A percentile compares a stretch with the other conserved stretches of the same genome.
These are phyloP conservation scores for Synchiropus splendidus DNA, from an alignment of 2,113 vertebrate species.

Conservation along the genomic window DNA sequence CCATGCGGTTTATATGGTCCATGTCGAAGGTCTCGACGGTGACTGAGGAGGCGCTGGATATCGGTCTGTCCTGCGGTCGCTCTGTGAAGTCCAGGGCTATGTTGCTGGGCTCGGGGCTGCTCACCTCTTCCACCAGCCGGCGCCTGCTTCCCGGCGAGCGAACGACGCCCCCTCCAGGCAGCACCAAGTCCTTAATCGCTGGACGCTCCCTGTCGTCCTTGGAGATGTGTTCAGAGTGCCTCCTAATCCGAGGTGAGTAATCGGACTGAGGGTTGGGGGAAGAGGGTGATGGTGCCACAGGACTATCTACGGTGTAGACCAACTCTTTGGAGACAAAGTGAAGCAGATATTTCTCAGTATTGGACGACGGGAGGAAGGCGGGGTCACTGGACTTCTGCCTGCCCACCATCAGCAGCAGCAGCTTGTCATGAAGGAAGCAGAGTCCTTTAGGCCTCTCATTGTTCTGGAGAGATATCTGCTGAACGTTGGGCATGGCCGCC, in stretches of 20 bases:
- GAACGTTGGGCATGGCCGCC: conserved; percentile 76
- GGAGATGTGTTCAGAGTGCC: conserved; percentile 64
- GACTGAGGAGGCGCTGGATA: conserved; percentile 52
- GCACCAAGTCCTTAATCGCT: conserved; percentile 67
- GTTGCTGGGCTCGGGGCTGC: conserved; percentile 65
- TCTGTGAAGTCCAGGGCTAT: conserved; percentile 73
- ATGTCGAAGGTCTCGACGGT: conserved; percentile 58
- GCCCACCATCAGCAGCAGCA: conserved; percentile 83
- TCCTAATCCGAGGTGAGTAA: conserved; percentile 61
- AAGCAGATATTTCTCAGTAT: conserved; percentile 81
- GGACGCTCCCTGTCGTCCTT: conserved; percentile 45
- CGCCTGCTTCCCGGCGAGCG: conserved; percentile 62
- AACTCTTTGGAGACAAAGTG: conserved; percentile 73
- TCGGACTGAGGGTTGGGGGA: conserved; percentile 35
- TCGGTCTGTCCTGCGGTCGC: conserved; percentile 60
- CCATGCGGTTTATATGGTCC: conserved; percentile 54
- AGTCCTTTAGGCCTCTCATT: conserved; percentile 87
- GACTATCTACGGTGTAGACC: conserved; percentile 49
- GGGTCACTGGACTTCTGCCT: conserved; percentile 77
- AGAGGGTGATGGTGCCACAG: conserved; percentile 19
- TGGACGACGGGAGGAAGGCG: conserved; percentile 84
- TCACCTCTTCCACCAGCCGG: conserved; percentile 79
- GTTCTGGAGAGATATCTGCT: conserved; percentile 82
- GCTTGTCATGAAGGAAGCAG: conserved; percentile 80
- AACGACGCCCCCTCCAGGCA: conserved; percentile 60